These are phyloP conservation scores for Chymomyza fuscimana DNA, from an alignment of 2,888 invertebrate genomes.

Conservation along the genomic window DNA sequence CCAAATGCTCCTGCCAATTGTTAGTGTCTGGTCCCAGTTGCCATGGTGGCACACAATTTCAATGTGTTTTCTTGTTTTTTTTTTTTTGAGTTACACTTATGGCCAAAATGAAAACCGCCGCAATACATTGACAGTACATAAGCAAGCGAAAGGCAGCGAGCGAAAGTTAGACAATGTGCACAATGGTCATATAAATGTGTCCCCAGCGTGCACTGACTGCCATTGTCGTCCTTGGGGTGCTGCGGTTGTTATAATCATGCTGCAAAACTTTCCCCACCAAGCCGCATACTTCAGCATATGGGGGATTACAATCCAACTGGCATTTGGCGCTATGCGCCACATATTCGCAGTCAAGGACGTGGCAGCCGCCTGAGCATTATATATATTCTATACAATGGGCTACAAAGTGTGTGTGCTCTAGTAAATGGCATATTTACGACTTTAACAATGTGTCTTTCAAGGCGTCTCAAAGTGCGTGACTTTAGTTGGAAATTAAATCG, in stretches of 20 bases:
- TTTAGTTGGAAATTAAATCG: not conserved
- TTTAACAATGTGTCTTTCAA: not conserved
- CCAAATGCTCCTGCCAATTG: not conserved
- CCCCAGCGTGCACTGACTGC: conserved; percentile 37
- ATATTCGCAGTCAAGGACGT: conserved; percentile 46
- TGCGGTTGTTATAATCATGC: not conserved
- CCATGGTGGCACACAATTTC: not conserved
- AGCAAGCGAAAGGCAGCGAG: conserved; percentile 34
- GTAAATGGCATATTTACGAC: not conserved
- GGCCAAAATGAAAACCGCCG: conserved; percentile 35
- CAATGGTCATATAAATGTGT: conserved; percentile 50
- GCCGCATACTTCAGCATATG: conserved; percentile 14
- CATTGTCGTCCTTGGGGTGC: conserved; percentile 19
- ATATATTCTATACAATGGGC: not conserved
- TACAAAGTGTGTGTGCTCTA: not conserved
- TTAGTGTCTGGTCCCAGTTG: conserved; percentile 5
- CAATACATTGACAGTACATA: conserved; percentile 38
- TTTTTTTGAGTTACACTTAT: not conserved
- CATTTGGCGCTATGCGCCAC: conserved; percentile 4
- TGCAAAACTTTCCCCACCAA: conserved; percentile 10
- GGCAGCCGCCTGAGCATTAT: conserved; percentile 5
- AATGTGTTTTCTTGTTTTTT: too few species aligned
- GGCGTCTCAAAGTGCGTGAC: not conserved
- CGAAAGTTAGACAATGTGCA: conserved; percentile 57
- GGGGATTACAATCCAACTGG: not conserved